A percentile compares a stretch with the other conserved stretches of the same genome.
phyloP scores from a whole-genome alignment of 2,797 vertebrate species.

The Paedocypris micromegethes region DNA sequence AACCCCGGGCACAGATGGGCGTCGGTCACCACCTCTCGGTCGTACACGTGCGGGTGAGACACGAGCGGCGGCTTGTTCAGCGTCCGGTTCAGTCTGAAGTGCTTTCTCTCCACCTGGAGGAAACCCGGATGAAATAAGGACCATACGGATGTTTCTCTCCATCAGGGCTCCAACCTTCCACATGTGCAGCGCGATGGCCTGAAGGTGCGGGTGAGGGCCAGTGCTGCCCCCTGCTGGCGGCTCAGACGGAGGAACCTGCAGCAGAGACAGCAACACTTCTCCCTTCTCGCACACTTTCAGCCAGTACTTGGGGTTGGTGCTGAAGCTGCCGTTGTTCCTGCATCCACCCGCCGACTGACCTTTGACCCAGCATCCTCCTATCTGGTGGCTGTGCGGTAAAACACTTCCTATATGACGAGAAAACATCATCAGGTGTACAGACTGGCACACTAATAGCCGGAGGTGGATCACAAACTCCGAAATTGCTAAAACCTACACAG shows the following conservation, averaged over 20 bases:
- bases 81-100: constrained; percentile 76
- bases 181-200: constrained; percentile 86
- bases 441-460: not conserved
- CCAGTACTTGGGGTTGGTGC: constrained; percentile 93
- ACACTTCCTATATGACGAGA: constrained; percentile 63
- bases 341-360: constrained; percentile 86
- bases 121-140: too few species aligned
- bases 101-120: constrained; percentile 84
- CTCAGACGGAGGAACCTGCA: constrained; percentile 66
- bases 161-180: constrained; percentile 80
- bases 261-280: constrained; percentile 79
- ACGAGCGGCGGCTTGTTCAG: constrained; percentile 60
- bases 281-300: constrained; percentile 77
- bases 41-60: constrained; percentile 83
- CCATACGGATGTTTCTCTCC: too few species aligned
- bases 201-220: constrained; percentile 64
- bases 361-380: constrained; percentile 80
- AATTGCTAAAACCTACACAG: too few species aligned
- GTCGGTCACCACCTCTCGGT: constrained; percentile 82
- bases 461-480: too few species aligned
- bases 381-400: constrained; percentile 71
- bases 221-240: constrained; percentile 44
- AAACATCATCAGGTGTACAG: not conserved
- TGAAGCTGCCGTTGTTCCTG: constrained; percentile 86
- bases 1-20: constrained; percentile 76